Conservation (phyloP, 2,888 invertebrate genomes). For the Geophilus truncorum region DNA sequence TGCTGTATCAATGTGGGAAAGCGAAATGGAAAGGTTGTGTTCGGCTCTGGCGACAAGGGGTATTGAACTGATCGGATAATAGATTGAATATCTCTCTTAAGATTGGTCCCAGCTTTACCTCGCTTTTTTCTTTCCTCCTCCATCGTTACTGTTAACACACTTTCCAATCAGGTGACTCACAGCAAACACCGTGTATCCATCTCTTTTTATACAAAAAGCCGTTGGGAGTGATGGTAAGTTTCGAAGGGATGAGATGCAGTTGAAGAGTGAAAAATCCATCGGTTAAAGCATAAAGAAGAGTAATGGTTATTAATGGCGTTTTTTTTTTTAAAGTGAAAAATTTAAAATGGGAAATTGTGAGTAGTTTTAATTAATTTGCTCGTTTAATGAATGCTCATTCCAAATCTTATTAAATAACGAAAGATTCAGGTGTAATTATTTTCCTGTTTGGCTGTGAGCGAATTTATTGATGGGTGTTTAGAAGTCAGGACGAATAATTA, state of each 20-base stretch:
- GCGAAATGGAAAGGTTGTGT: slow-evolving; percentile 21
- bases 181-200: not conserved
- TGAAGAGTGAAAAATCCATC: too few relatives aligned
- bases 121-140: not conserved
- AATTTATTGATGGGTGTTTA: too few relatives aligned
- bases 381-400: not conserved
- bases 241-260: too few relatives aligned
- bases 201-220: not conserved
- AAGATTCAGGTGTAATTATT: not conserved
- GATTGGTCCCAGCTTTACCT: slow-evolving; percentile 4
- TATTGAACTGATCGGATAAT: slow-evolving; percentile 25
- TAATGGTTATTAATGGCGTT: too few relatives aligned
- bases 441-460: not conserved
- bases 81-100: not conserved
- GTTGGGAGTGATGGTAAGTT: not conserved
- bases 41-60: not conserved
- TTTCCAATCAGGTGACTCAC: not conserved
- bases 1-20: not conserved
- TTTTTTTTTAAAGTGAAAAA: too few relatives aligned
- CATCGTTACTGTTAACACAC: not conserved
- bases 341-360: not conserved
- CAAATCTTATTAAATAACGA: not conserved
- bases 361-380: not conserved
- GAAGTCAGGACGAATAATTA: too few relatives aligned
- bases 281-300: too few relatives aligned